A percentile compares a stretch with the other conserved stretches of the same genome.
These are phyloP conservation scores for Petrocephalus zakoni DNA, from an alignment of 2,113 vertebrate genomes.

Conservation along the genomic window DNA sequence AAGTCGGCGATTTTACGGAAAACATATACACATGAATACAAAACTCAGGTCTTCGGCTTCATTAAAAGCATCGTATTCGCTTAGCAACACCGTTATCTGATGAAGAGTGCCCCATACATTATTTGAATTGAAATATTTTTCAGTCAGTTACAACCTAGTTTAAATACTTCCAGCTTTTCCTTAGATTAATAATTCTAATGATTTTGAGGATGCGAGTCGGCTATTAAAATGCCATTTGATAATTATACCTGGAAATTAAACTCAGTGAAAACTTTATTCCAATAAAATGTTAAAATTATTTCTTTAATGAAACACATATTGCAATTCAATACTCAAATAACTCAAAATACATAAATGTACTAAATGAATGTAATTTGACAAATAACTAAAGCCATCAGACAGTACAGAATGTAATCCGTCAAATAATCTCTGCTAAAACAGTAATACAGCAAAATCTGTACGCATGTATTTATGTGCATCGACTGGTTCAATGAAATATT, in stretches of 20 bases:
- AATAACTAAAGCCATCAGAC: slow-evolving; percentile 81
- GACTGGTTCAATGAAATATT: slow-evolving; percentile 87
- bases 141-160: background rate
- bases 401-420: slow-evolving; percentile 80
- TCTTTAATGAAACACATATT: slow-evolving; percentile 94
- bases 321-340: slow-evolving; percentile 89
- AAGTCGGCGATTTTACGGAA: background rate
- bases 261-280: slow-evolving; percentile 56
- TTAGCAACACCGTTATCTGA: background rate
- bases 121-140: background rate
- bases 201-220: background rate
- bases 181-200: background rate
- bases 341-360: slow-evolving; percentile 81
- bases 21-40: background rate
- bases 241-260: slow-evolving; percentile 37
- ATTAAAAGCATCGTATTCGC: background rate
- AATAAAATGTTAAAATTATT: slow-evolving; percentile 81
- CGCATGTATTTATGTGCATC: slow-evolving; percentile 92
- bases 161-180: background rate
- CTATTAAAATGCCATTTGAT: background rate
- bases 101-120: background rate
- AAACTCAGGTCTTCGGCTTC: background rate
- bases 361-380: slow-evolving; percentile 78
- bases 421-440: slow-evolving; percentile 78
- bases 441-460: slow-evolving; percentile 90